phyloP scores from a whole-genome alignment of 2,797 vertebrate genomes.

The Phataginus tetradactyla region DNA sequence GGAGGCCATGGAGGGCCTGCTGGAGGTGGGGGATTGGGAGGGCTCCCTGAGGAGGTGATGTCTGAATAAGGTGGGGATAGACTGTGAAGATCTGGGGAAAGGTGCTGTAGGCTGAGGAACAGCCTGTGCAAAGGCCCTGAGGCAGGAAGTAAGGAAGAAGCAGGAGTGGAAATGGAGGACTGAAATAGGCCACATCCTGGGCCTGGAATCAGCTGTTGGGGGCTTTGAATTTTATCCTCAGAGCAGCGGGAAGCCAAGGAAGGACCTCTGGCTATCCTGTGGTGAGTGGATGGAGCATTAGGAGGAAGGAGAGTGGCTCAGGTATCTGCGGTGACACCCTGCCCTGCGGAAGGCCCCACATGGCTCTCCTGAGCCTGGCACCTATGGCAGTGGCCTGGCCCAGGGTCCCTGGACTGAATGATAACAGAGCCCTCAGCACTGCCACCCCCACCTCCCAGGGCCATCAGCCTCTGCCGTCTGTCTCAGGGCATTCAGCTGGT shows the following conservation, averaged over 20 bases:
- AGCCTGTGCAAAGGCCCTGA: neutral
- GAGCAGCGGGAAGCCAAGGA: no score
- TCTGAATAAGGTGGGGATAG: neutral
- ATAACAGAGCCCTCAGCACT: rapidly evolving
- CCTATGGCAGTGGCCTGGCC: neutral
- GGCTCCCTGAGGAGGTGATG: neutral
- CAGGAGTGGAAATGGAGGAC: no score
- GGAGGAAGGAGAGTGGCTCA: neutral
- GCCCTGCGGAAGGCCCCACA: rapidly evolving
- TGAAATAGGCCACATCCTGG: neutral
- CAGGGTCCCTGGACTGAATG: neutral
- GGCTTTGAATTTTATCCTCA: no score
- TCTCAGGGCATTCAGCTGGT: neutral
- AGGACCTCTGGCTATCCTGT: neutral
- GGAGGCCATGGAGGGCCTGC: rapidly evolving
- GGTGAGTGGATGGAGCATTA: neutral
- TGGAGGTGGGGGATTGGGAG: neutral
- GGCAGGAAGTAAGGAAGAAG: neutral
- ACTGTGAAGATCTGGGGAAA: neutral
- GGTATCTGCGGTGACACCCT: neutral
- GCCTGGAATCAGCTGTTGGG: no score
- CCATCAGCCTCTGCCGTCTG: neutral
- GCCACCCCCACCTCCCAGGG: no score
- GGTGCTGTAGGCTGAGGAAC: neutral
- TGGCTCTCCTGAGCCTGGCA: neutral